Conservation (phyloP, 2,888 invertebrate species). For the Acronicta leporina region DNA sequence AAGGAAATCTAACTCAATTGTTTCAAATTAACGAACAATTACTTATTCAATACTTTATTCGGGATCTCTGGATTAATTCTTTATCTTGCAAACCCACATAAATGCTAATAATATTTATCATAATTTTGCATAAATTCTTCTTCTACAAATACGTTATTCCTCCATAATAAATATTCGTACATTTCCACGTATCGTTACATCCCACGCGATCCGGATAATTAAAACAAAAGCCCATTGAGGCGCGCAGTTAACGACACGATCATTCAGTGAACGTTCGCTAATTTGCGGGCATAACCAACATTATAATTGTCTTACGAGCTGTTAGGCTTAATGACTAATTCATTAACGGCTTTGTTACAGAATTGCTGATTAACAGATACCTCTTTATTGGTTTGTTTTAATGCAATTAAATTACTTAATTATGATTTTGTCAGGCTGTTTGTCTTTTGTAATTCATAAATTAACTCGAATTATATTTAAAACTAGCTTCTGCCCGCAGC, state of each 20-base stretch:
- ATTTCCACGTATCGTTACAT: constrained; percentile 22
- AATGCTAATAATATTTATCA: too few species aligned
- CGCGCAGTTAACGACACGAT: constrained; percentile 65
- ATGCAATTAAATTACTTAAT: background rate
- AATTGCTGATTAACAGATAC: constrained; percentile 40
- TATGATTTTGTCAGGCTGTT: background rate
- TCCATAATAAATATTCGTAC: background rate
- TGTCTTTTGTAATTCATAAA: background rate
- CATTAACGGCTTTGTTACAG: constrained; percentile 56
- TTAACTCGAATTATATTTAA: too few species aligned
- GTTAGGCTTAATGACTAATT: constrained; percentile 63
- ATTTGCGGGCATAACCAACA: constrained; percentile 73
- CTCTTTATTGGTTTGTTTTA: constrained; percentile 19
- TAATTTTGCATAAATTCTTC: too few species aligned
- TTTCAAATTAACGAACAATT: too few species aligned
- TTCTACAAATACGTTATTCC: too few species aligned
- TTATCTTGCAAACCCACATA: too few species aligned
- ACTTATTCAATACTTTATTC: too few species aligned
- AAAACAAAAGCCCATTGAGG: constrained; percentile 59
- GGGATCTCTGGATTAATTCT: too few species aligned
- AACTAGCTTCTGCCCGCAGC: too few species aligned
- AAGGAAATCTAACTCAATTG: too few species aligned
- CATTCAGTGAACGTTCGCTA: constrained; percentile 71
- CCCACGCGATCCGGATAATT: constrained; percentile 42
- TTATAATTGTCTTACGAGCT: constrained; percentile 73